Base-by-base conservation (phyloP, 2,888 invertebrate species). In the Drosophila sordidapex region DNA sequence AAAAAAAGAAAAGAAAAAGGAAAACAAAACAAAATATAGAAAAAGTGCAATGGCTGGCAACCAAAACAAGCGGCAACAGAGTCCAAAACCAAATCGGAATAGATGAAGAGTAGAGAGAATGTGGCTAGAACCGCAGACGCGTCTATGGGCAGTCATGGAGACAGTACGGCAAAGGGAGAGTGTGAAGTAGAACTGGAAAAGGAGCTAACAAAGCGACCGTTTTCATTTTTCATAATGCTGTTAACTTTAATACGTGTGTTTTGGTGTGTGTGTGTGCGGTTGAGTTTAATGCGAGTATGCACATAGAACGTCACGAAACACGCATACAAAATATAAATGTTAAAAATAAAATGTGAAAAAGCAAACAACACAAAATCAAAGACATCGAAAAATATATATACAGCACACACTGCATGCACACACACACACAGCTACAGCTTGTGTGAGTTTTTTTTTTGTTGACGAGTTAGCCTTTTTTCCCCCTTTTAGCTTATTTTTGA, bases 301-400 rank as follows among this genome's bases (percentile, higher is more conserved):
- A 74, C 57, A 72, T 53, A 68, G 48, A 71, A 76, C 64, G 68
- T 72, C 82, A 79, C 69, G 65, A 79, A 79, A 61, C 76, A 83
- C 66, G 77, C 76, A 86, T 79, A 79, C 76, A 84, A 89, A 90
- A 89, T 85, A 81, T 80, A 87, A 82, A 85, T 87, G 88, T 87
- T 83, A 90, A 90, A 91, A 91, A 91, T 91, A 88, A 90, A 91
- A 91, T 90, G 85, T 90, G 83, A 85, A 88, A 88, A 89, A 77
- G 79, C 90, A 85, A 83, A 87, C 79, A 87, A 85, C 89, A 75
- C 68, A 81, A 84, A 87, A 86, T 88, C 86, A 86, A 71, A 85
- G 84, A 81, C 79, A 76, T 71, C 70, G 64, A 70, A 76, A 72
- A 71, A 79, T 63, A 66, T 43, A 56, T 70, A 74, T 52, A 68